Conservation (phyloP, 2,888 invertebrate species). For the Drosophila siamana region DNA sequence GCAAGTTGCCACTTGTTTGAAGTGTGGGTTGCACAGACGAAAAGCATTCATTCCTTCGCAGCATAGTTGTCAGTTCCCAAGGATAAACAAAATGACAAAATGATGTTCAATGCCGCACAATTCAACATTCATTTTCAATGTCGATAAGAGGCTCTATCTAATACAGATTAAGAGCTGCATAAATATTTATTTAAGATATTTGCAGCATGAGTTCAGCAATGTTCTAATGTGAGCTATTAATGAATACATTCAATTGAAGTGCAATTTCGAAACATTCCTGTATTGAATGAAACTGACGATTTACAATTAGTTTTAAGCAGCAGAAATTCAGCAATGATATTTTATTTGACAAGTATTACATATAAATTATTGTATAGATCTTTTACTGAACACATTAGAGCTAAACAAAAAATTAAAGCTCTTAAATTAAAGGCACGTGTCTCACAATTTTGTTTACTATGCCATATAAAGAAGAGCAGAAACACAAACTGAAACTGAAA, state of each 20-base stretch:
- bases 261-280: too few relatives aligned
- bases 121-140: conserved; percentile 11
- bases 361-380: neutral
- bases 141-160: neutral
- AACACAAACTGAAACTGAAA: neutral
- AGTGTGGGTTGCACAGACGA: conserved; percentile 14
- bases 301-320: too few relatives aligned
- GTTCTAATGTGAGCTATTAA: too few relatives aligned
- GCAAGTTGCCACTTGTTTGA: conserved; percentile 42
- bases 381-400: neutral
- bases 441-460: conserved; percentile 1
- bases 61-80: neutral
- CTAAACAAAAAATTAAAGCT: neutral
- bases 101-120: conserved; percentile 15
- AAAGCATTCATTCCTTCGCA: neutral
- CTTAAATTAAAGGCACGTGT: neutral
- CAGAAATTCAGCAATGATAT: too few relatives aligned
- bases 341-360: too few relatives aligned
- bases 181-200: too few relatives aligned
- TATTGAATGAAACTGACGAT: too few relatives aligned
- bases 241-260: too few relatives aligned
- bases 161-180: too few relatives aligned
- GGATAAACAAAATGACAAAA: conserved; percentile 1
- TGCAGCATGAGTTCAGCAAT: too few relatives aligned
- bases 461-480: neutral